Base-by-base conservation (phyloP, 2,888 invertebrate genomes). In the Barypeithes pellucidus region DNA sequence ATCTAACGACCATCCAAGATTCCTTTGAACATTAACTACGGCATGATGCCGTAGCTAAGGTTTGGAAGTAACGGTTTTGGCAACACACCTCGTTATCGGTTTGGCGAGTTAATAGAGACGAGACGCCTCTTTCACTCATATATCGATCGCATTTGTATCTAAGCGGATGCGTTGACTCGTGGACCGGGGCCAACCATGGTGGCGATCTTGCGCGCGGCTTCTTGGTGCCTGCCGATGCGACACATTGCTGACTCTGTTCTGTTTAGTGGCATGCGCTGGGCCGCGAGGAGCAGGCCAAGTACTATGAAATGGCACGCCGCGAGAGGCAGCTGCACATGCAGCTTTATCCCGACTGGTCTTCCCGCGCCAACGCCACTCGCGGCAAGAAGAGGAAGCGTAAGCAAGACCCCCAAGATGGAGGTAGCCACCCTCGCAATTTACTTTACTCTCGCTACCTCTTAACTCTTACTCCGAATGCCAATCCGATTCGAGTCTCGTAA, bases 351-450 rank as follows among this genome's bases (percentile, higher is more conserved):
- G 97, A 98, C 88, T 99, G 99, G 99, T 95, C 95, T 90, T 95
- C 95, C 90, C 98, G 99, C 89, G 94, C 98, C 89, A 99, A 99
- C 93, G 98, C 99, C 91, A 97, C 98, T 89, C 95, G 97, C 90
- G 97, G 98, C 92, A 96, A 96, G 92, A 98, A 98, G 94, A 96
- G 98, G 95, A 99, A 99, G 93, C 94, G 95, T 93, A 95, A 96
- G 93, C 95, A 95, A 94, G 96, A 96, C 91, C 93, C 95, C 91
- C 94, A 93, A 92, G 95, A 95, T 92, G 95, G 94, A 95, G 95
- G 95, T 95, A 94, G 91, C 90, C 90, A 75, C 75, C 75, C 75
- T 62, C 57, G 59, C 67, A 45, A 72, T 39, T 43, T 72, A 72
- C 75, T 72, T n/a, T 69, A 70, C 45, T 47, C 89, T 89, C 88